Evolutionary conservation across 2,113 vertebrate species (phyloP), one percentile per base, ranked within the genome.

Genomic region (Mugil cephalus): DNA sequence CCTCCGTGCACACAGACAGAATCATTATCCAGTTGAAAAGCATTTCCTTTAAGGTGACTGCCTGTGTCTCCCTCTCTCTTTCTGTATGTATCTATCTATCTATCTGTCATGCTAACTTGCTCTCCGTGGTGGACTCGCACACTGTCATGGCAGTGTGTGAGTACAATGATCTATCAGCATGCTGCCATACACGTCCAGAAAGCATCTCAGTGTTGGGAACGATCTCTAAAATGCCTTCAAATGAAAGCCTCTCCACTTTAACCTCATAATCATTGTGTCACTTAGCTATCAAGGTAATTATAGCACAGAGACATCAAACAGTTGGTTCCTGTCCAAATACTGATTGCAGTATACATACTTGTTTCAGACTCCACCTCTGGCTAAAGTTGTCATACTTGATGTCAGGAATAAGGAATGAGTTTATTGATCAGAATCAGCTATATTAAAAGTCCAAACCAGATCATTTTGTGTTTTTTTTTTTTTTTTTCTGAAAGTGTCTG

Each of bases 1-100:
- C 47, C 43, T 53, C 17, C 17, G 4, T 76, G 40, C 35, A 72
- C 68, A 77, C 14, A 68, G 71, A 78, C 50, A 77, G 47, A 80
- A 36, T 86, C 64, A 63, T 90, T 78, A 84, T 78, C 59, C 65
- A 45, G 53, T 21, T 60, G 59, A 88, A 71, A 79, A 55, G 78
- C 79, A 55, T 62, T 72, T 89, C 62, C 40, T 88, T 60, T 82
- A 73, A 85, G 77, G 85, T 86, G 84, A 79, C 78, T 85, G 30
- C 59, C 70, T 58, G 30, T 59, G 48, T 61, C 24, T 51, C 48
- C 48, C 36, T 39, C 34, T 60, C 17, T 8, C 39, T 53, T 48
- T 47, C 12, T 35, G 17, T 13, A 21, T 48, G 35, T 50, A 36
- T 71, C 36, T 48, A 43, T 55, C 53, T 55, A 13, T 84, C 56